Evolutionary conservation across 2,888 invertebrate genomes (phyloP), one percentile per base, ranked within the genome.

Genomic region (Orthosia gracilis): DNA sequence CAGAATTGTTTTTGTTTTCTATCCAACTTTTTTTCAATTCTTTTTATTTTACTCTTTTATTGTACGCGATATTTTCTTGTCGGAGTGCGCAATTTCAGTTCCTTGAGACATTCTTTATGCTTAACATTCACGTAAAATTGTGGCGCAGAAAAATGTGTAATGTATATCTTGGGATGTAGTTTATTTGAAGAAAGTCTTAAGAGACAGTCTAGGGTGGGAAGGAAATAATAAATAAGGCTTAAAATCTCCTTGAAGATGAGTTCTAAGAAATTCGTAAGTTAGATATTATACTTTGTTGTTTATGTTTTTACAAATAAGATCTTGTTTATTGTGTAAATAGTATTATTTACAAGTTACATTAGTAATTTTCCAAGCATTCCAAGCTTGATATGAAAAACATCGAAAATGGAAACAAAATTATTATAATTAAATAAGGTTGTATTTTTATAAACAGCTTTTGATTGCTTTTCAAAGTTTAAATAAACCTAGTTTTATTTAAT

Each of bases 1-100:
- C 93, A 91, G 93, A 92, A 95, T 95, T 95, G 96, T 96, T 95
- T 94, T 94, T 93, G 90, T 94, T 94, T 93, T 88, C 87, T 88
- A 76, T 80, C 76, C 78, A 71, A 77, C 45, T 88, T 89, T 88
- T 80, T 66, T 73, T 80, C 71, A 73, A 66, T 73, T 40, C 23
- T 18, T 55, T 73, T 64, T 74, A 50, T 74, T 76, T 79, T 89
- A 88, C 89, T 84, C 82, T 87, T 85, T 81, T 83, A 80, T 79
- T 81, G 75, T 81, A 81, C 78, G 73, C 77, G 57, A 85, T 87
- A 87, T 87, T 89, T 86, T 86, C 83, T 83, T 83, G 85, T 83
- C 85, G 82, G 83, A 89, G 89, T 85, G 90, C 76, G 85, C 86
- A 89, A 91, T 91, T 88, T 87, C 82, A 85, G 87, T 91, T 91